These are phyloP conservation scores for Acrobeloides nanus DNA, from an alignment of 2,888 invertebrate species.

Conservation along the genomic window DNA sequence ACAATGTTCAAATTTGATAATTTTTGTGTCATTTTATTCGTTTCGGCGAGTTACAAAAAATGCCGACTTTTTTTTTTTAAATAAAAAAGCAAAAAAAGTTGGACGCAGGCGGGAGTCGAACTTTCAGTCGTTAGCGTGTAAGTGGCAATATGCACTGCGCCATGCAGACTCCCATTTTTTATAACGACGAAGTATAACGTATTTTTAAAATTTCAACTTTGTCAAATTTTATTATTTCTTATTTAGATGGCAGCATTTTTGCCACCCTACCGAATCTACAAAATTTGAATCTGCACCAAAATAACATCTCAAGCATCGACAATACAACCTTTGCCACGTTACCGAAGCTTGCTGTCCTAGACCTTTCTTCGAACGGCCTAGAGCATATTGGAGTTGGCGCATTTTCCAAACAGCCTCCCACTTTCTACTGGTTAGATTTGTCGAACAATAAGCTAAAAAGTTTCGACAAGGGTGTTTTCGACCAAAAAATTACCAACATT, in stretches of 20 bases:
- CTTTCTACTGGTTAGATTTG: slow-evolving; percentile 49
- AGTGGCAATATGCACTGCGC: no score
- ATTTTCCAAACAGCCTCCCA: slow-evolving; percentile 29
- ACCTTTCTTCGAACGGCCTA: slow-evolving; percentile 64
- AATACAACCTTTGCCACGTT: slow-evolving; percentile 33
- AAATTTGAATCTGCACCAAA: slow-evolving; percentile 37
- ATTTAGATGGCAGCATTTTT: slow-evolving; percentile 42
- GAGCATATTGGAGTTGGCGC: slow-evolving; percentile 65
- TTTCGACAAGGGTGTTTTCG: slow-evolving; percentile 38
- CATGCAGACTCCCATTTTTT: no score
- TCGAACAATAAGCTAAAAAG: slow-evolving; percentile 37
- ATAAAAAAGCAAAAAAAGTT: no score
- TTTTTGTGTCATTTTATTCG: no score
- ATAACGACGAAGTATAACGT: no score
- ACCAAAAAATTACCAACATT: slow-evolving; percentile 36
- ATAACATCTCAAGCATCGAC: slow-evolving; percentile 30
- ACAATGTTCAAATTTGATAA: no score
- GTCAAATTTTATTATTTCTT: neutral
- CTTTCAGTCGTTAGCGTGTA: no score
- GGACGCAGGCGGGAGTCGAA: no score
- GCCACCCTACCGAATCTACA: slow-evolving; percentile 66
- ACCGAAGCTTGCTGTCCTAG: slow-evolving; percentile 36
- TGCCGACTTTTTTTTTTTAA: no score
- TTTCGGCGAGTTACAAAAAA: no score
- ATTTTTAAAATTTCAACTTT: no score